Evolutionary conservation across 2,113 vertebrate species (phyloP), one percentile per base, ranked within the genome.

Genomic region (Neolamprologus sp.): DNA sequence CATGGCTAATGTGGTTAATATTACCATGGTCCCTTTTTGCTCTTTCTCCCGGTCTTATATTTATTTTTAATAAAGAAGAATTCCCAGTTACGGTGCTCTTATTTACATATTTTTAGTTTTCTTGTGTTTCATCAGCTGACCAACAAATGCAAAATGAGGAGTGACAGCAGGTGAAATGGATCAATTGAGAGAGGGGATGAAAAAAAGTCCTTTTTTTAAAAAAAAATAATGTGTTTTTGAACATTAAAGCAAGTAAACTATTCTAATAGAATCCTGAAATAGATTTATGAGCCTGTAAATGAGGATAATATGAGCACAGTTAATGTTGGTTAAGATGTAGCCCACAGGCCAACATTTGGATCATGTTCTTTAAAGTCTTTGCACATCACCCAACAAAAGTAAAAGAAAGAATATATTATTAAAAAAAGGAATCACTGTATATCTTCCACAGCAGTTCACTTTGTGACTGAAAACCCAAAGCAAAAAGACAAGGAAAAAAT

Each of bases 401-500:
- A 23, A 28, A 71, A 55, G 30, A 26, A 65, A 63, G 21, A 58
- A 47, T 6, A 33, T 26, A 19, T 80, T 5, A 26, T 80, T 23
- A 11, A 49, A 17, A 28, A 28, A 17, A 47, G 23, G 26, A 17
- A 75, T 75, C 3, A 28, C 42, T 12, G 71, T 49, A 78, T 30
- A 30, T 78, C 26, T 30, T 13, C 45, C 16, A 51, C 26, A 49
- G 45, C 45, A 78, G 45, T 51, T 78, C 26, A 51, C 26, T 78
- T 30, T 30, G 26, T 78, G 73, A 78, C 73, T 81, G 21, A 57
- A 81, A 81, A 83, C 11, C 33, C 9, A 63, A 88, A 84, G 23
- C 6, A 83, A 63, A 55, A 35, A 30, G 3, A 35, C 17, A 28
- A 81, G 23, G 26, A 82, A 17, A n/a, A 63, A 68, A 89, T 54